Base-by-base conservation (phyloP, 1,140 invertebrate species). In the Drosophila tropicalis region DNA sequence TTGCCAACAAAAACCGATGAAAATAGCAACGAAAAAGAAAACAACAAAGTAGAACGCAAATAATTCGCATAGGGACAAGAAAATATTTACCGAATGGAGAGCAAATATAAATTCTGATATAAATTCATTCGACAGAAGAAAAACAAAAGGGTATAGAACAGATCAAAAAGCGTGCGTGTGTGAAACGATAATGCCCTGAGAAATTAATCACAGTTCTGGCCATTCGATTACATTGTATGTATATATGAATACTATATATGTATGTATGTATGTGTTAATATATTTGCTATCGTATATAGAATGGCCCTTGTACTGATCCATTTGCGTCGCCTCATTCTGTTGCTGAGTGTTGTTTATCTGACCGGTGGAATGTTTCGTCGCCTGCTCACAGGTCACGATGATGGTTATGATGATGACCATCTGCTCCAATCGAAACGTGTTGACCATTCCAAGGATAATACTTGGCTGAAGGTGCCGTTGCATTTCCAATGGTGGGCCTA, bases 401-500 rank as follows among this genome's bases (percentile, higher is more conserved):
- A 89, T 12, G 34, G 1, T 9, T 3, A 10, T 36, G 7, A 36
- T 29, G 5, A 29, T 54, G 78, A 67, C 19, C 76, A 90, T 69
- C 34, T 73, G 58, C 40, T 86, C 67, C 83, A 87, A 56, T 57
- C 71, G 36, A 81, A 82, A 19, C 73, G 85, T 6, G 66, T 70
- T 34, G 63, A 70, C 0, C 69, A 66, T 15, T 62, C 61, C 1
- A 44, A 56, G 2, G 54, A 47, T 0, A 40, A 58, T 6, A 62
- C 57, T 32, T 79, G 71, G 62, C 40, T 60, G n/a, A 81, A 76
- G 72, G 82, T 85, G 51, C 79, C 82, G 19, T 25, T 86, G 39
- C 90, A 91, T 64, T 90, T 91, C 62, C 90, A 91, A n/a, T 90
- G 81, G 82, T 91, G 90, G 90, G 90, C 90, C n/a, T 91, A 91